Evolutionary conservation across 1,140 invertebrate genomes (phyloP).

Genomic region (Eufriesea mexicana): DNA sequence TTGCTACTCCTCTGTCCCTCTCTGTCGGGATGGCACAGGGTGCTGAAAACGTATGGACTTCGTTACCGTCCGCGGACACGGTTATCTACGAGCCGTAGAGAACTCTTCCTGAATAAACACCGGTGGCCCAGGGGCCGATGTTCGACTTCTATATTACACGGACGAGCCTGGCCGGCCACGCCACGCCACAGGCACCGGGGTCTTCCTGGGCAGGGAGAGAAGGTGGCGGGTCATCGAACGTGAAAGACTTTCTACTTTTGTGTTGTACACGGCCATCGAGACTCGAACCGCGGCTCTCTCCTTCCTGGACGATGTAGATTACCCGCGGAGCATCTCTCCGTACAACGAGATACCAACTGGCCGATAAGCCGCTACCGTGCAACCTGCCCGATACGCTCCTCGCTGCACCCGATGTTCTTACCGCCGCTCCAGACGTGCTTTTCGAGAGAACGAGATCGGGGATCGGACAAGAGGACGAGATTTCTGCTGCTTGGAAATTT

Average conservation of each 20-base stretch:
- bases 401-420: conserved; percentile 10
- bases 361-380: conserved; percentile 62
- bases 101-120: conserved; percentile 60
- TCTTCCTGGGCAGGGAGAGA: conserved; percentile 47
- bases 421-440: conserved; percentile 25
- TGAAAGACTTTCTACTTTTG: conserved; percentile 70
- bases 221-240: conserved; percentile 63
- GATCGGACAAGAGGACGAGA: neutral
- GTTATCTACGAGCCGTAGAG: conserved; percentile 52
- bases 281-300: conserved; percentile 37
- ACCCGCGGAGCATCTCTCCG: conserved; percentile 50
- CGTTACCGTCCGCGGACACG: conserved; percentile 41
- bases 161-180: conserved; percentile 23
- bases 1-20: neutral
- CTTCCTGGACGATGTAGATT: conserved; percentile 68
- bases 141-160: conserved; percentile 57
- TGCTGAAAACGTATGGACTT: conserved; percentile 52
- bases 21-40: neutral
- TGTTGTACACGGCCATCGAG: conserved; percentile 45
- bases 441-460: neutral
- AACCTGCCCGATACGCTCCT: conserved; percentile 54
- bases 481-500: no score
- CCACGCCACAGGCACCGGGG: conserved; percentile 4
- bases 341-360: conserved; percentile 66
- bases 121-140: conserved; percentile 18